A percentile compares a stretch with the other conserved stretches of the same genome.
Evolutionary conservation across 2,797 vertebrate species (phyloP).

Genomic region (Betta splendens): DNA sequence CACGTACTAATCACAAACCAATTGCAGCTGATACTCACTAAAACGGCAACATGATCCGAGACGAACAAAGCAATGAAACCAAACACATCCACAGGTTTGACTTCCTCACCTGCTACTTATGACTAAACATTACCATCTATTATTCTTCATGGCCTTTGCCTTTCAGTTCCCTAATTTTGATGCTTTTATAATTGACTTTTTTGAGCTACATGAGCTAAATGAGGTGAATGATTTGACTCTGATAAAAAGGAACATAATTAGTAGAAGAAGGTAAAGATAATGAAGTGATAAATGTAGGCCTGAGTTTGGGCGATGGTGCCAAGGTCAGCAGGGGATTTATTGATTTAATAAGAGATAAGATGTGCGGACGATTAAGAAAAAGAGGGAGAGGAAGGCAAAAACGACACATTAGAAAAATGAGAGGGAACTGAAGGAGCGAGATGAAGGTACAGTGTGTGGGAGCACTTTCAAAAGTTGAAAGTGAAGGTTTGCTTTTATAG

Average conservation of each 20-base stretch:
- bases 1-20: conserved; percentile 57
- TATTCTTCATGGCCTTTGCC: conserved; percentile 19
- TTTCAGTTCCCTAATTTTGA: conserved; percentile 24
- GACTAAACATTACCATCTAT: conserved; percentile 19
- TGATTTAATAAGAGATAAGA: conserved; percentile 49
- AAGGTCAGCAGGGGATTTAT: conserved; percentile 48
- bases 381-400: conserved; percentile 27
- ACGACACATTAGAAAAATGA: conserved; percentile 21
- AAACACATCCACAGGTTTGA: neutral
- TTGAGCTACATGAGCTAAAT: conserved; percentile 50
- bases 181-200: conserved; percentile 48
- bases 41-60: conserved; percentile 6
- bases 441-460: neutral
- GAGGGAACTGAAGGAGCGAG: conserved; percentile 2
- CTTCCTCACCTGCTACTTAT: conserved; percentile 13
- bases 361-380: conserved; percentile 49
- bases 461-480: conserved; percentile 37
- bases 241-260: conserved; percentile 68
- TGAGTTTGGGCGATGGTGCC: conserved; percentile 45
- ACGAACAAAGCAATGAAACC: too few species aligned
- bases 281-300: conserved; percentile 54
- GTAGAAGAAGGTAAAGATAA: conserved; percentile 60
- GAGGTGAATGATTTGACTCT: conserved; percentile 44
- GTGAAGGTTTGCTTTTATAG: conserved; percentile 15
- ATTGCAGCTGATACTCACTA: conserved; percentile 57